phyloP scores from a whole-genome alignment of 2,888 invertebrate species.

The Eilema sororculum region DNA sequence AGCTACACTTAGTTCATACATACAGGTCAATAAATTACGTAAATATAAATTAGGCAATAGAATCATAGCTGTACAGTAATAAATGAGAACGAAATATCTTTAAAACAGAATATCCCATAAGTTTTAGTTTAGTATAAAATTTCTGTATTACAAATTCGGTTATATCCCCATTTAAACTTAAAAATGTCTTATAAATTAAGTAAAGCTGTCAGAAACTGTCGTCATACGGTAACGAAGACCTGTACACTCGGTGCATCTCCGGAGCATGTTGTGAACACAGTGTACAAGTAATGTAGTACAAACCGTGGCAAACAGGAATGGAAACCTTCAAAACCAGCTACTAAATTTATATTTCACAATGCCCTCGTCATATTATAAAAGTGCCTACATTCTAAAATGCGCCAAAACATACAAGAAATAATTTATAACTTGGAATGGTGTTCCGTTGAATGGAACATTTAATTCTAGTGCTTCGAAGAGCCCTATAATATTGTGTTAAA shows the following conservation, averaged over 20 bases:
- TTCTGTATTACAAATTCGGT: conserved; percentile 38
- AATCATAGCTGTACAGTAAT: conserved; percentile 78
- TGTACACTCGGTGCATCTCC: conserved; percentile 29
- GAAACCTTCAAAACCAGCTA: conserved; percentile 17
- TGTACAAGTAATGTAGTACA: conserved; percentile 30
- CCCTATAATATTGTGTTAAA: conserved; percentile 30
- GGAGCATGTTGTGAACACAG: conserved; percentile 29
- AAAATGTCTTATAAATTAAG: conserved; percentile 72
- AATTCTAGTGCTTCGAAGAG: conserved; percentile 29
- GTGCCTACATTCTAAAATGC: conserved; percentile 30
- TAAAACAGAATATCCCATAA: conserved; percentile 49
- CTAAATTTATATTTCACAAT: conserved; percentile 14
- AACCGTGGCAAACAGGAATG: conserved; percentile 33
- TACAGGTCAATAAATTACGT: conserved; percentile 85
- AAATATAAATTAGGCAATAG: conserved; percentile 84
- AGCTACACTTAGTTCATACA: conserved; percentile 75
- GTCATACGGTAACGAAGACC: conserved; percentile 55
- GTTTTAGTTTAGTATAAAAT: conserved; percentile 32
- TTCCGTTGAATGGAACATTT: conserved; percentile 27
- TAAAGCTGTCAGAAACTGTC: conserved; percentile 80
- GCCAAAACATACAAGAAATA: conserved; percentile 29
- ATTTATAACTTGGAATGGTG: conserved; percentile 36
- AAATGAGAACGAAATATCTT: conserved; percentile 60
- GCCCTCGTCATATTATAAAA: conserved; percentile 18
- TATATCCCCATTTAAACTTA: conserved; percentile 49